Conservation (phyloP, 1,140 invertebrate species). For the Zophobas morio region DNA sequence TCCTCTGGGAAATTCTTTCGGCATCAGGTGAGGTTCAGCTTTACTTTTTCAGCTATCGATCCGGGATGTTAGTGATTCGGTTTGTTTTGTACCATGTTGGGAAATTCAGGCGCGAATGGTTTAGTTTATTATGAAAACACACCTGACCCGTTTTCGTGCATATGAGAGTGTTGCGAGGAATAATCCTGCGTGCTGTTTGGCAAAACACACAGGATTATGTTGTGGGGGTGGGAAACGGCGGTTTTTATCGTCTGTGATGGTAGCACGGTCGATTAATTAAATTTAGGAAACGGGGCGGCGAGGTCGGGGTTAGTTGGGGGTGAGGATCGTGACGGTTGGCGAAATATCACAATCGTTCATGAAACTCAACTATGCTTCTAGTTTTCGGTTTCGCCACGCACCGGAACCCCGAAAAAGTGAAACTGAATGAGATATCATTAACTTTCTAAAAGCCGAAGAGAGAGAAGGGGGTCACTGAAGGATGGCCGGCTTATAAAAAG, state of each 20-base stretch:
- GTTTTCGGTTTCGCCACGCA: too few relatives aligned
- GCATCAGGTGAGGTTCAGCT: conserved; percentile 14
- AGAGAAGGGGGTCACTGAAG: not conserved
- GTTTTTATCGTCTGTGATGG: conserved; percentile 3
- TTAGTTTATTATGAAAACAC: conserved; percentile 29
- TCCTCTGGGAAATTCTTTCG: conserved; percentile 23
- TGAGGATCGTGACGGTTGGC: too few relatives aligned
- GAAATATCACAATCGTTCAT: too few relatives aligned
- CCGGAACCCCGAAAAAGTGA: not conserved
- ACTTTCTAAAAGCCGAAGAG: not conserved
- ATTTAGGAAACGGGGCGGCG: not conserved
- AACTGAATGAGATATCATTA: not conserved
- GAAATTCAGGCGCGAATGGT: conserved; percentile 19
- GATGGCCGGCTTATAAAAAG: not conserved
- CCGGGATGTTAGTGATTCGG: conserved; percentile 7
- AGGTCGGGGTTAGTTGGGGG: too few relatives aligned
- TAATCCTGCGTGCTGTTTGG: conserved; percentile 20
- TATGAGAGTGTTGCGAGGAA: conserved; percentile 3
- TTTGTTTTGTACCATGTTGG: not conserved
- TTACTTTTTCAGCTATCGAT: conserved; percentile 28
- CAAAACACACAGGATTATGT: conserved; percentile 21
- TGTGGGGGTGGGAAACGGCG: conserved; percentile 2
- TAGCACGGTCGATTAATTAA: conserved; percentile 15
- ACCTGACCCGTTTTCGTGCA: conserved; percentile 19
- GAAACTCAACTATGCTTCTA: too few relatives aligned